Base-by-base conservation (phyloP, 92 coral and sea anemone genomes). In the Palythoa heliodiscus region DNA sequence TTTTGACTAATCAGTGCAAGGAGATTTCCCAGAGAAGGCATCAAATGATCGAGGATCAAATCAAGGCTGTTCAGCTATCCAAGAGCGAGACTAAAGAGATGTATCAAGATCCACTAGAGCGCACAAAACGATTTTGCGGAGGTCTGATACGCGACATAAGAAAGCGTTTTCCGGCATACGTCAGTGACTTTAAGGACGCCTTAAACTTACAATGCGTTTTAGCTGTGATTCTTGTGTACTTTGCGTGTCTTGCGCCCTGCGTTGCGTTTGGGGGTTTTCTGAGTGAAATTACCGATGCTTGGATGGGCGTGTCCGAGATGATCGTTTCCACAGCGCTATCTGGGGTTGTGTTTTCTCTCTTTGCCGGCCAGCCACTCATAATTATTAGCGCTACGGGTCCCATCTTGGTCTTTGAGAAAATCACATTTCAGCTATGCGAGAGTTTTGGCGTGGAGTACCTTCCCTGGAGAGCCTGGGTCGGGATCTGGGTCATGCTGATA, bases 281-380 rank as follows among this genome's bases (percentile, higher is more conserved):
- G 23, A 91, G 95, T 74, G 93, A 95, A 77, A 93, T 88, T 68
- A 97, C 99, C 20, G 64, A 93, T 37, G 92, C 86, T 3, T 97
- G 99, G 99, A 95, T 97, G 93, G 99, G 99, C 60, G 99, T 95
- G 25, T 89, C 99, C 52, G 99, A 97, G 79, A 97, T 95, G 92
- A 93, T 97, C 25, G 24, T 95, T 6, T 94, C 99, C 11, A 97
- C 97, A 8, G 98, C 97, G 48, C 77, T 97, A 17, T 93, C 92
- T 35, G 99, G 99, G 47, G 71, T 95, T 20, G 70, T 97, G 22
- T 97, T 97, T 82, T 90, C 97, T 35, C 89, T 97, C 14, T 91
- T 97, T 48, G 99, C 97, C 52, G 99, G 99, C 0, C 99, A 97
- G 72, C 99, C 99, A 2, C 94, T 97, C 17, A 97, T 93, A 13